Percentiles rank a stretch among this genome's conserved stretches.
These are phyloP conservation scores for Bombyx mori DNA, from an alignment of 1,140 invertebrate species.

Conservation along the genomic window ASM3026992v2 NC_085127.1:8226001-8226500, in stretches of 20 bases:
- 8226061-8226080: too few species aligned
- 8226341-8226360: constrained; percentile 28
- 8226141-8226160: too few species aligned
- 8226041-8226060: too few species aligned
- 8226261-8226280: constrained; percentile 39
- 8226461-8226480: constrained; percentile 2
- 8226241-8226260: constrained; percentile 38
- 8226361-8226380: constrained; percentile 28
- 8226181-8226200: too few species aligned
- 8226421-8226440: constrained; percentile 14
- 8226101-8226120: too few species aligned
- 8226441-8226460: constrained; percentile 16
- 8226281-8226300: constrained; percentile 40
- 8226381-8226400: constrained; percentile 38
- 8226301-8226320: constrained; percentile 38
- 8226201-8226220: too few species aligned
- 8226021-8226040: too few species aligned
- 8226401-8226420: constrained; percentile 15
- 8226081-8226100: too few species aligned
- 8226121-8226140: too few species aligned
- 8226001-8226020: too few species aligned
- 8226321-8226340: constrained; percentile 48
- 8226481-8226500: too few species aligned
- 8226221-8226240: constrained; percentile 13
- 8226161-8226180: too few species aligned